Conservation (phyloP, 2,113 vertebrate genomes). For the Zosterops lateralis region DNA sequence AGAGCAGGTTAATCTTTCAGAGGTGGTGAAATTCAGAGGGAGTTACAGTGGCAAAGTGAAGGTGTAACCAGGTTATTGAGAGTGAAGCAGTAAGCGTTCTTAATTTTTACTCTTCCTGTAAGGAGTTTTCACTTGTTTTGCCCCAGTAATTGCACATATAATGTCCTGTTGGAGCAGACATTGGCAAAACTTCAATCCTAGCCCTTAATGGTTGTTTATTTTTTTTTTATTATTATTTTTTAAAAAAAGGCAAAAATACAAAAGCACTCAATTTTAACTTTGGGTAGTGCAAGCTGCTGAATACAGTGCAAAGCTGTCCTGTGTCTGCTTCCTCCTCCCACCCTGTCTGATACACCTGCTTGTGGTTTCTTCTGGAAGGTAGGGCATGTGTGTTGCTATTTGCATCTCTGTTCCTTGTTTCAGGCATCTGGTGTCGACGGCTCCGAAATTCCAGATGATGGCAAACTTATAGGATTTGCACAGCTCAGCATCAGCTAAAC, state of each 20-base stretch:
- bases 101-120: neutral
- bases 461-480: constrained; percentile 97
- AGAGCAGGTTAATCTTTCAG: neutral
- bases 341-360: neutral
- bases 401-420: constrained; percentile 50
- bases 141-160: fast-evolving
- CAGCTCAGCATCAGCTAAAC: constrained; percentile 98
- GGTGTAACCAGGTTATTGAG: neutral
- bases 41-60: neutral
- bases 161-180: neutral
- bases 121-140: neutral
- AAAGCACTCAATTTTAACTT: neutral
- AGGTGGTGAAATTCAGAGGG: neutral
- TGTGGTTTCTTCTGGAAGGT: fast-evolving
- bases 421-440: constrained; percentile 94
- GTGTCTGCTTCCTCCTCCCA: neutral
- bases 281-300: neutral
- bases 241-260: neutral
- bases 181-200: neutral
- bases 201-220: neutral
- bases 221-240: too few species aligned
- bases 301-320: neutral
- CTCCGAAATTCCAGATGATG: constrained; percentile 92
- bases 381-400: neutral
- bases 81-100: neutral